A percentile compares a stretch with the other conserved stretches of the same genome.
These are phyloP conservation scores for Sebastes itinus DNA, from an alignment of 2,797 vertebrate species.

Conservation along the genomic window DNA sequence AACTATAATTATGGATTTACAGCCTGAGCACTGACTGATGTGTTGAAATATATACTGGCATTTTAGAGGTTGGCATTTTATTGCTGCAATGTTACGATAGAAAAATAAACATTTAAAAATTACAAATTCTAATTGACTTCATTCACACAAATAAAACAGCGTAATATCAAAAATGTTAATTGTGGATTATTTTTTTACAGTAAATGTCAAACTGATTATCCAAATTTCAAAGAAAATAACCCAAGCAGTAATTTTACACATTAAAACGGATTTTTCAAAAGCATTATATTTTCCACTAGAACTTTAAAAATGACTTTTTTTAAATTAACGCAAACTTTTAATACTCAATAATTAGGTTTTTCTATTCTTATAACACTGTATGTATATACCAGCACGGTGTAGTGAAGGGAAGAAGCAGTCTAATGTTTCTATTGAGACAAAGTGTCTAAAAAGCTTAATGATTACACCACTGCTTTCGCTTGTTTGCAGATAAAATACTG, in stretches of 20 bases:
- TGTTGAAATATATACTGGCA: neutral
- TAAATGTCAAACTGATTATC: neutral
- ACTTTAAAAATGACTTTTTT: neutral
- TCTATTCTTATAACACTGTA: neutral
- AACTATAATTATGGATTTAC: slow-evolving; percentile 2
- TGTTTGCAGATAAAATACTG: neutral
- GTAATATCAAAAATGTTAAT: neutral
- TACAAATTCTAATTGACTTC: neutral
- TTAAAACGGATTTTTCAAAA: neutral
- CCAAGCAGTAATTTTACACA: neutral
- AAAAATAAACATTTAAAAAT: neutral
- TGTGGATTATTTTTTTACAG: too few species aligned
- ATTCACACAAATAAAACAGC: neutral
- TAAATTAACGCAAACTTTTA: neutral
- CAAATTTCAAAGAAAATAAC: neutral
- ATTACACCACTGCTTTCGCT: neutral
- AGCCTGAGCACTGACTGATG: neutral
- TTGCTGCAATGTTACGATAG: neutral
- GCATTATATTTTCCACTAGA: neutral
- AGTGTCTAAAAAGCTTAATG: neutral
- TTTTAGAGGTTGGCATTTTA: neutral
- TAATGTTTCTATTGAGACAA: neutral
- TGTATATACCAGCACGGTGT: neutral
- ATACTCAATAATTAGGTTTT: neutral
- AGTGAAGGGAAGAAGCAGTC: neutral